Evolutionary conservation across 2,113 vertebrate genomes (phyloP).

Genomic region (Zosterops japonicus): DNA sequence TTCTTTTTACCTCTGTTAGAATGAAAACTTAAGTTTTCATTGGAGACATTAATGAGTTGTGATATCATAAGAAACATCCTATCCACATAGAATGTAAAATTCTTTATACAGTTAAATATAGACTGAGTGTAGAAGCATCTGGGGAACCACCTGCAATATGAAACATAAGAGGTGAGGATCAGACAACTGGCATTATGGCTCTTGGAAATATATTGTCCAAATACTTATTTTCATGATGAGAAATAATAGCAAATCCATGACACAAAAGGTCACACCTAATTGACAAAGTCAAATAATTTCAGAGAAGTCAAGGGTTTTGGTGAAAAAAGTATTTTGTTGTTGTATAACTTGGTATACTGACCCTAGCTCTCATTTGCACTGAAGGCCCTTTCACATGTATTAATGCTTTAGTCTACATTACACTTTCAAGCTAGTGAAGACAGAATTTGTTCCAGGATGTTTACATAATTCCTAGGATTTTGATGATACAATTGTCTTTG

Average conservation of each 20-base stretch:
- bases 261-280: not conserved
- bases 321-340: not conserved
- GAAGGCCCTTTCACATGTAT: not conserved
- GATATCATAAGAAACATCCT: not conserved
- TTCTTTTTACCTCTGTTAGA: not conserved
- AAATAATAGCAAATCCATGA: not conserved
- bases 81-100: not conserved
- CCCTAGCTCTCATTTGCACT: not conserved
- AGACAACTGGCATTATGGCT: not conserved
- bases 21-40: not conserved
- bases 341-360: not conserved
- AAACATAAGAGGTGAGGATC: not conserved
- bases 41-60: not conserved
- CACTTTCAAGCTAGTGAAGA: not conserved
- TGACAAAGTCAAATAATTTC: not conserved
- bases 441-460: not conserved
- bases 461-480: not conserved
- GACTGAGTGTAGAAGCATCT: fast-evolving
- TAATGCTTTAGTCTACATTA: not conserved
- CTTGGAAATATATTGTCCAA: not conserved
- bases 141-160: not conserved
- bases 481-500: fast-evolving
- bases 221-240: not conserved
- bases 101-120: not conserved
- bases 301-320: not conserved